Evolutionary conservation across 2,797 vertebrate species (phyloP).

Genomic region (Anomalospiza imberbis): DNA sequence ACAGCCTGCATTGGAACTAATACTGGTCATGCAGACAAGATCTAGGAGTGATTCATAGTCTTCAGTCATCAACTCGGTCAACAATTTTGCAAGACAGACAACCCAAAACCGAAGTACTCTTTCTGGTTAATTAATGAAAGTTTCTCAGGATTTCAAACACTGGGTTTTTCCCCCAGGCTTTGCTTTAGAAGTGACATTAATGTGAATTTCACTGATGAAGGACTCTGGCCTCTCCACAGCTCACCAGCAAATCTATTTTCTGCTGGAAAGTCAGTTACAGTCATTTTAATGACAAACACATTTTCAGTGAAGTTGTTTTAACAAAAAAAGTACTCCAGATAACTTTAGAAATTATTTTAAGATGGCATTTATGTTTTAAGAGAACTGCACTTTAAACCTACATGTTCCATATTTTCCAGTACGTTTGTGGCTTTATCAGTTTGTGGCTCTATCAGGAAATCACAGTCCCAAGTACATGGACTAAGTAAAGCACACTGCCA

Average conservation of each 20-base stretch:
- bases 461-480: rapidly evolving
- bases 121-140: not conserved
- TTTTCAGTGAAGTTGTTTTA: not conserved
- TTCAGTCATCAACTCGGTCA: not conserved
- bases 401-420: rapidly evolving
- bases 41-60: not conserved
- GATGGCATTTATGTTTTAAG: not conserved
- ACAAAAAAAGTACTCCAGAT: not conserved
- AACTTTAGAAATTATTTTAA: not conserved
- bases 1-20: not conserved
- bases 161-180: rapidly evolving
- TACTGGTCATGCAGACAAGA: not conserved
- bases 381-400: not conserved
- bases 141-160: not conserved
- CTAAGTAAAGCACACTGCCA: not conserved
- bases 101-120: not conserved
- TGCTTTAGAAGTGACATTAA: not conserved
- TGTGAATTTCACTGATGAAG: not conserved
- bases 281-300: not conserved
- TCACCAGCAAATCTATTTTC: not conserved
- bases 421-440: not conserved
- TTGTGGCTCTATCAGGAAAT: not conserved
- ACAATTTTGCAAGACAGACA: not conserved
- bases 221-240: not conserved
- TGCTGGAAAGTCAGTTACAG: not conserved